Evolutionary conservation across 2,888 invertebrate species (phyloP).

Genomic region (Eutolmus rufibarbis): DNA sequence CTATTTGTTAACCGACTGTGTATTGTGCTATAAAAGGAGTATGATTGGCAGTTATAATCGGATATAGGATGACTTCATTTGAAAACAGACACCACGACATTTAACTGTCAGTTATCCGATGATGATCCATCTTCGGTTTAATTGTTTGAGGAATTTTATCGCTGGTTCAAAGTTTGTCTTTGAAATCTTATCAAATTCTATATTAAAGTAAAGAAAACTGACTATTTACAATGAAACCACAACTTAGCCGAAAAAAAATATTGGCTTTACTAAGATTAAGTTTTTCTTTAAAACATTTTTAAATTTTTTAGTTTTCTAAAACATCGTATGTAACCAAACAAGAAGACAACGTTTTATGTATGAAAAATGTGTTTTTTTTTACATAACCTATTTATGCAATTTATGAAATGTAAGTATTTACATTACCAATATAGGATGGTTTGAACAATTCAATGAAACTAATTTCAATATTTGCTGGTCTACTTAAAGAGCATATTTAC

Average conservation of each 20-base stretch:
- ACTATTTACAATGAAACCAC: neutral
- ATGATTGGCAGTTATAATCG: conserved; percentile 39
- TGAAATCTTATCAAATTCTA: neutral
- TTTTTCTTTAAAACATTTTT: too few relatives aligned
- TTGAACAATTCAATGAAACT: too few relatives aligned
- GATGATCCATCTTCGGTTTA: neutral
- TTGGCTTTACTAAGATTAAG: too few relatives aligned
- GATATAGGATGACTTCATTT: neutral
- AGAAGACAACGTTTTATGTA: too few relatives aligned
- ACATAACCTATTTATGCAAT: too few relatives aligned
- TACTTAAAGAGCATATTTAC: neutral
- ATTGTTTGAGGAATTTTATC: neutral
- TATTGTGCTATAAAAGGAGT: neutral
- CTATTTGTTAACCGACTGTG: neutral
- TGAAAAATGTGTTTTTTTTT: too few relatives aligned
- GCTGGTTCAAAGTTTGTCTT: neutral
- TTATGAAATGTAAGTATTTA: too few relatives aligned
- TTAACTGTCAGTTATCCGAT: neutral
- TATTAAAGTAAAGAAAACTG: neutral
- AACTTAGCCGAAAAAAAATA: too few relatives aligned
- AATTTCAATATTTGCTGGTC: neutral
- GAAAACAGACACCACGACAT: neutral
- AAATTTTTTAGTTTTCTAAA: too few relatives aligned
- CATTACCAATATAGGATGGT: too few relatives aligned
- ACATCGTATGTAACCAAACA: too few relatives aligned